Percentiles rank a stretch among this genome's conserved stretches.
phyloP scores from a whole-genome alignment of 2,797 vertebrate species.

The Pseudochirops cupreus region DNA sequence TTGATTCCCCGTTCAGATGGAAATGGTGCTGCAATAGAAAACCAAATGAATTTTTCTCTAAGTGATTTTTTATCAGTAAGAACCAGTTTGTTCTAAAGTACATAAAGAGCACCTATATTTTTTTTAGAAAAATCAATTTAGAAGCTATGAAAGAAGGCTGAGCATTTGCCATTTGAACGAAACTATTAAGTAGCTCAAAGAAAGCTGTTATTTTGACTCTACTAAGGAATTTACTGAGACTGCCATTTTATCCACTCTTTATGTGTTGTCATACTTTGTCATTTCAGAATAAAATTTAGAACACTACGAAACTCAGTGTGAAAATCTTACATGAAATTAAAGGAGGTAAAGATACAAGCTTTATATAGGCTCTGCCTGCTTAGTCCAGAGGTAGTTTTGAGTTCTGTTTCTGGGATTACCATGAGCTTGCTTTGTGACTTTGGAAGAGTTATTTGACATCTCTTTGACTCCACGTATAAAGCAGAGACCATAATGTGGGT shows the following conservation, averaged over 20 bases:
- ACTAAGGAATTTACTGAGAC: slow-evolving; percentile 46
- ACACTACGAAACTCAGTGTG: slow-evolving; percentile 27
- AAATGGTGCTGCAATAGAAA: slow-evolving; percentile 4
- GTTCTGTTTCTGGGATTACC: not conserved
- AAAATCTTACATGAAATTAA: slow-evolving; percentile 57
- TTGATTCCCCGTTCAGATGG: slow-evolving; percentile 63
- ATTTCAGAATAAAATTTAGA: slow-evolving; percentile 50
- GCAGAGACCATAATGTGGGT: not conserved
- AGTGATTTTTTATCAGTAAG: slow-evolving; percentile 31
- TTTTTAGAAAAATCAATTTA: slow-evolving; percentile 31
- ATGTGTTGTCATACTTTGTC: slow-evolving; percentile 50
- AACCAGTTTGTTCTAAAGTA: slow-evolving; percentile 34
- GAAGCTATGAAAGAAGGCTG: slow-evolving; percentile 33
- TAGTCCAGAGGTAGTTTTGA: not conserved
- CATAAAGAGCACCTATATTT: slow-evolving; percentile 13
- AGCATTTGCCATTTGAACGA: slow-evolving; percentile 47
- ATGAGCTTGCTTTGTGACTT: slow-evolving; percentile 32
- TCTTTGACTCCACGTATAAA: not conserved
- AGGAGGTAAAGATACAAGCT: not conserved
- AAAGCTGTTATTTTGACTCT: slow-evolving; percentile 56
- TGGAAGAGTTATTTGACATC: not conserved
- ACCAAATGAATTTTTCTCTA: slow-evolving; percentile 65
- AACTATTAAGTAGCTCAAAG: slow-evolving; percentile 26
- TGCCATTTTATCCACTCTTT: slow-evolving; percentile 1
- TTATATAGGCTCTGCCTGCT: slow-evolving; percentile 12